Percentiles rank a stretch among this genome's conserved stretches.
phyloP scores from a whole-genome alignment of 2,113 vertebrate genomes.

The Pluvialis apricaria region DNA sequence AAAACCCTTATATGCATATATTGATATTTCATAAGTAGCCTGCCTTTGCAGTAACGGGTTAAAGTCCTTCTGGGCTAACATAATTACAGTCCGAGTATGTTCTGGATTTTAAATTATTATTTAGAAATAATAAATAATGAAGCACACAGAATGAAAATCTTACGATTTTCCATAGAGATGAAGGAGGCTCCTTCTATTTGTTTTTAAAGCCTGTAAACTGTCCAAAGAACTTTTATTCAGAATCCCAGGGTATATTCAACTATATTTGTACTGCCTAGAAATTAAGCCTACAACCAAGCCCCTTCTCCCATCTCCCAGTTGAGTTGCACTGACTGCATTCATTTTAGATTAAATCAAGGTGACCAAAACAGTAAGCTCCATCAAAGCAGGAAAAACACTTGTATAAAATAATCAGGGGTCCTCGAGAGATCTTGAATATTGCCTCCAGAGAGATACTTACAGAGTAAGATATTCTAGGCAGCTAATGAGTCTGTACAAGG shows the following conservation, averaged over 20 bases:
- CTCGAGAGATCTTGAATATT: background rate
- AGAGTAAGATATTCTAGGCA: background rate
- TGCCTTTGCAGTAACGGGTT: background rate
- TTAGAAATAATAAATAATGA: background rate
- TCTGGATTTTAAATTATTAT: background rate
- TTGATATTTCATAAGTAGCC: background rate
- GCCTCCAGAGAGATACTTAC: background rate
- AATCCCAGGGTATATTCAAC: background rate
- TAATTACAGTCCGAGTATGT: background rate
- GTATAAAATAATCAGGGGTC: background rate
- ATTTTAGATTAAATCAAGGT: conserved; percentile 30
- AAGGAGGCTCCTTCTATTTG: background rate
- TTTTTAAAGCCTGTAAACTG: background rate
- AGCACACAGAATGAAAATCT: background rate
- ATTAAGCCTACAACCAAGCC: conserved; percentile 16
- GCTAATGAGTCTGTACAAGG: background rate
- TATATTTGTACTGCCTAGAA: background rate
- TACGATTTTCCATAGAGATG: background rate
- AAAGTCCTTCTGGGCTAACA: background rate
- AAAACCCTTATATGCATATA: fast-evolving
- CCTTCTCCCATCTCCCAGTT: background rate
- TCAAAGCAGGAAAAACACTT: background rate
- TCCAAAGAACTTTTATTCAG: background rate
- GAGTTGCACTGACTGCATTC: background rate
- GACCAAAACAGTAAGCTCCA: background rate